Evolutionary conservation across 2,888 invertebrate genomes (phyloP), one percentile per base, ranked within the genome.

Genomic region (Netelia virgata): DNA sequence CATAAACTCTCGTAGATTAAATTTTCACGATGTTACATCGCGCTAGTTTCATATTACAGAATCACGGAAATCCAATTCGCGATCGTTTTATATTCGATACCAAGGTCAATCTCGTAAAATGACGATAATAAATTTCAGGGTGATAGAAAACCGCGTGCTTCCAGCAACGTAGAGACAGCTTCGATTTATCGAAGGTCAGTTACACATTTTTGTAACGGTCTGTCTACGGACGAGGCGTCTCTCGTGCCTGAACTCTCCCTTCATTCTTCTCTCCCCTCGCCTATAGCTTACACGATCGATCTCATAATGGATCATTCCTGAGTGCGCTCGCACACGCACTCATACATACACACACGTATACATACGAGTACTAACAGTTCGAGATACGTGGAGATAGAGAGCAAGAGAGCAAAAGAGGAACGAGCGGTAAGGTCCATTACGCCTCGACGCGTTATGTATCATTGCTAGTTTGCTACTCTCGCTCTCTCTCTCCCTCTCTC

Each of bases 391-490:
- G 50, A 72, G 75, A 76, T 59, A 72, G 50, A 73, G 82, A 82
- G 55, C 8, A 20, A 69, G 55, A 55, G 28, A 28, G 80, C 80
- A 81, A 84, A 80, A 68, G 80, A 86, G 77, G 88, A 83, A 88
- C 90, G 88, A 88, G 88, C 88, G 86, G 87, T 88, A 84, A 88
- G 88, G 88, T 83, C 88, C 87, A 90, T 91, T 91, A 91, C 88
- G 88, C 89, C 89, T 88, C 87, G 89, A 90, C 90, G 86, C 89
- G 88, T 91, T 91, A 91, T 90, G 89, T 87, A 91, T 91, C 90
- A 90, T 89, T 88, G 87, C 86, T 81, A 86, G 87, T 36, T 36
- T 36, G 36, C 53, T 57, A 57, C 16, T 9, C 57, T 57, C 18
- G 57, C 18, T 47, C 57, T 10, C 57, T 55, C 16, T 16, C 70